Base-by-base conservation (phyloP, 2,888 invertebrate genomes). In the Papilio demoleus region DNA sequence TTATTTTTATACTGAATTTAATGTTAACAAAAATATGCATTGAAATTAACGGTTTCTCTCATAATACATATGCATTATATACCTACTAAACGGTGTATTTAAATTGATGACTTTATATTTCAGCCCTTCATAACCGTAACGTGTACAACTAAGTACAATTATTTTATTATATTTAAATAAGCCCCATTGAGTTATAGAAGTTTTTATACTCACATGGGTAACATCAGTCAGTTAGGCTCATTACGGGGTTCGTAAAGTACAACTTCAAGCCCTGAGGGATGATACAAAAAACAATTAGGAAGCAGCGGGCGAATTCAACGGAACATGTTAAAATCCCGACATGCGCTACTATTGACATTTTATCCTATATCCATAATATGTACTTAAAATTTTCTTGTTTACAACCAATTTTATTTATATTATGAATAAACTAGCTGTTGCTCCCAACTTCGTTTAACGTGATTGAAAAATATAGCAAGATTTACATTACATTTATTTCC, bases 161-260 rank as follows among this genome's bases (percentile, higher is more conserved):
- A 34, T 22, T 59, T 5, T 22, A 59, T 36, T 59, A 36, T 36
- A 22, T 59, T 59, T 24, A 14, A 40, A 9, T 17, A 42, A 40
- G 9, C 11, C 63, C 31, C 81, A 86, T 85, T 79, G 83, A 84
- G 85, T 82, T 82, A 81, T 79, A 79, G 79, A 87, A 83, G 83
- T 65, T 60, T 82, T 81, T 81, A 84, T 88, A 90, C 87, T 80
- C 92, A 74, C 92, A 74, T 75, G 91, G 90, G 91, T 78, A 83
- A 87, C 91, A 92, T 92, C 92, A 84, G 84, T 92, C 92, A 92
- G 88, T 92, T 91, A 91, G 85, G 85, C 88, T 86, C 87, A 90
- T 91, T 90, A 91, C 83, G 75, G 76, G 79, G 78, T 79, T 81
- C 76, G 79, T 81, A 80, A 81, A 79, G 79, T 74, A 78, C 78